Evolutionary conservation across 2,797 vertebrate genomes (phyloP).

Genomic region (Premnoplex brunnescens): DNA sequence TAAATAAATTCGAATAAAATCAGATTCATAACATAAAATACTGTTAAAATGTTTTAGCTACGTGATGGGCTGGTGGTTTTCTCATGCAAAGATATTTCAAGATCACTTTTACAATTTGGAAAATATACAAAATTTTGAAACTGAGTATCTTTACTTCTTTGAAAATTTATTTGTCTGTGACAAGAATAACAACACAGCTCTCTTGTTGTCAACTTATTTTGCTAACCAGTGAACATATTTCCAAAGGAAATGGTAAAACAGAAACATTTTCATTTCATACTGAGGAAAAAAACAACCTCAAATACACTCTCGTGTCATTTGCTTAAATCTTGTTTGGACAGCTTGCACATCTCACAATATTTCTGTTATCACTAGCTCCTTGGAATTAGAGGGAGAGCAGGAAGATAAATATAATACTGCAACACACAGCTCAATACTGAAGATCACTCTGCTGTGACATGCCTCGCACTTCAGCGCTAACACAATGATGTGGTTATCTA

Average conservation of each 20-base stretch:
- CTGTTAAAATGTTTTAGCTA: not conserved
- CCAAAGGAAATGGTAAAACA: slow-evolving; percentile 12
- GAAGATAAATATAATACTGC: slow-evolving; percentile 20
- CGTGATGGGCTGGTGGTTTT: not conserved
- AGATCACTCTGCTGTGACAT: slow-evolving; percentile 16
- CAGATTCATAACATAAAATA: not conserved
- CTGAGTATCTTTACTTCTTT: not conserved
- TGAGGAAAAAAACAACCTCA: not conserved
- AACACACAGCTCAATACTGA: not conserved
- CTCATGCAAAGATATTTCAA: not conserved
- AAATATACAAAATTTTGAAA: not conserved
- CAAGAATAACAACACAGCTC: not conserved
- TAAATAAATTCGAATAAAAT: not conserved
- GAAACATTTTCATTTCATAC: not conserved
- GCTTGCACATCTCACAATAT: not conserved
- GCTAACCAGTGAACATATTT: not conserved
- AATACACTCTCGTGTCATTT: not conserved
- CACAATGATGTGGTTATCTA: not conserved
- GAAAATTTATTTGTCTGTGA: not conserved
- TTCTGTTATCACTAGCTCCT: slow-evolving; percentile 2
- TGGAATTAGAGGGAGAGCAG: not conserved
- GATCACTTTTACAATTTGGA: not conserved
- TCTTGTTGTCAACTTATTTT: not conserved
- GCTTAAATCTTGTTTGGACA: slow-evolving; percentile 55
- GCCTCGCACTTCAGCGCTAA: not conserved